phyloP scores from a whole-genome alignment of 2,888 invertebrate genomes.

The Halocaridina rubra region DNA sequence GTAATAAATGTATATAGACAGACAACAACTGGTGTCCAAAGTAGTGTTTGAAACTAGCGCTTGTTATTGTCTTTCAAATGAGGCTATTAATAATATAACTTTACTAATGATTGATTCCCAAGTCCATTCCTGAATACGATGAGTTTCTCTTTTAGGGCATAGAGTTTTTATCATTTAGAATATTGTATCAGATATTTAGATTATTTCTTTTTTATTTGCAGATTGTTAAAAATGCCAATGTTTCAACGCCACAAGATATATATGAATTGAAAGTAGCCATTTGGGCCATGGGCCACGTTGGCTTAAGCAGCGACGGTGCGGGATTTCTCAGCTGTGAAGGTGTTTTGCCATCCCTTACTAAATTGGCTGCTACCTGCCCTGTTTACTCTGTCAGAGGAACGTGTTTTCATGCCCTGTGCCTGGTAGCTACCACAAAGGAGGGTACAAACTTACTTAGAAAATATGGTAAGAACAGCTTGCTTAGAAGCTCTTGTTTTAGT shows the following conservation, averaged over 20 bases:
- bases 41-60: no score
- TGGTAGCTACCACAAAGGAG: conserved; percentile 84
- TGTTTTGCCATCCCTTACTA: conserved; percentile 68
- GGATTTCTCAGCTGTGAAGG: conserved; percentile 73
- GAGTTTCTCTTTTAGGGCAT: not conserved
- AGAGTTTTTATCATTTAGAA: not conserved
- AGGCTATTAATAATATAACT: no score
- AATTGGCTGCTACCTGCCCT: conserved; percentile 81
- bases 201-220: conserved; percentile 64
- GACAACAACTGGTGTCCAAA: no score
- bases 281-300: conserved; percentile 88
- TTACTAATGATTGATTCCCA: no score
- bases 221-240: conserved; percentile 72
- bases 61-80: no score
- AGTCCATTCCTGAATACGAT: no score
- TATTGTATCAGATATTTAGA: conserved; percentile 65
- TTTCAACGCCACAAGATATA: conserved; percentile 65
- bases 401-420: conserved; percentile 87
- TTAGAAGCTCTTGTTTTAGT: no score
- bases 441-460: conserved; percentile 84
- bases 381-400: conserved; percentile 91
- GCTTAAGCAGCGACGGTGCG: conserved; percentile 78
- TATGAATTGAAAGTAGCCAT: conserved; percentile 81
- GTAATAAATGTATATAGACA: no score
- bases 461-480: conserved; percentile 64